phyloP scores from a whole-genome alignment of 1,140 invertebrate genomes.

The Galendromus occidentalis region DNA sequence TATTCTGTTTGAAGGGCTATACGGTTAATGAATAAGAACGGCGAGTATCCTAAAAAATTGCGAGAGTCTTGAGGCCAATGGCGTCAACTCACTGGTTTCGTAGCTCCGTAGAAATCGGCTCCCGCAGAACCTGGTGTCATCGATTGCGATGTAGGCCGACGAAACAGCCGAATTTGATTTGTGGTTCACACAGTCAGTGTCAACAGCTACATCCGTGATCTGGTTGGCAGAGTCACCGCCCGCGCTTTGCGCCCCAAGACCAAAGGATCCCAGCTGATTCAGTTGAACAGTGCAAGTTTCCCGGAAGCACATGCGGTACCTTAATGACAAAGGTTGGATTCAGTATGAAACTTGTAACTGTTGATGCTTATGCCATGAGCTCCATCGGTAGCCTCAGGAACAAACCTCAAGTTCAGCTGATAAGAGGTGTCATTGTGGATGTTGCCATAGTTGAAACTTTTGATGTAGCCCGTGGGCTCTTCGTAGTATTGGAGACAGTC shows the following conservation, averaged over 20 bases:
- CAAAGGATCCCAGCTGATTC: not conserved
- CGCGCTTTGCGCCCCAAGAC: not conserved
- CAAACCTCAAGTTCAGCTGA: not conserved
- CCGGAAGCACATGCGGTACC: slow-evolving; percentile 2
- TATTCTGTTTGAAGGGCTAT: too few relatives aligned
- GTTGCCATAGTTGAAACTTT: not conserved
- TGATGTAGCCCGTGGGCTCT: not conserved
- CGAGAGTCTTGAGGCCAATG: too few relatives aligned
- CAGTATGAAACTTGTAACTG: too few relatives aligned
- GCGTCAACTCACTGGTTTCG: not conserved
- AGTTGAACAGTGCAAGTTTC: not conserved
- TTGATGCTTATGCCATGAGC: too few relatives aligned
- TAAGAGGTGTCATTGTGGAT: not conserved
- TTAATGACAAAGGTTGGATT: too few relatives aligned
- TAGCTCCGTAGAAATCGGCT: not conserved
- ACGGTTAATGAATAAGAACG: too few relatives aligned
- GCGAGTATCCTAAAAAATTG: too few relatives aligned
- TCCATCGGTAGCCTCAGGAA: too few relatives aligned
- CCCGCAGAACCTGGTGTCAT: not conserved
- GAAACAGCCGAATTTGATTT: not conserved
- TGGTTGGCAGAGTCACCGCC: not conserved
- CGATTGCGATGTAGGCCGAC: not conserved
- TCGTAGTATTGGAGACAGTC: not conserved
- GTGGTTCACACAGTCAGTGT: not conserved
- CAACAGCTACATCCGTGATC: not conserved